phyloP scores from a whole-genome alignment of 2,888 invertebrate genomes.

The Dione vanillae region DNA sequence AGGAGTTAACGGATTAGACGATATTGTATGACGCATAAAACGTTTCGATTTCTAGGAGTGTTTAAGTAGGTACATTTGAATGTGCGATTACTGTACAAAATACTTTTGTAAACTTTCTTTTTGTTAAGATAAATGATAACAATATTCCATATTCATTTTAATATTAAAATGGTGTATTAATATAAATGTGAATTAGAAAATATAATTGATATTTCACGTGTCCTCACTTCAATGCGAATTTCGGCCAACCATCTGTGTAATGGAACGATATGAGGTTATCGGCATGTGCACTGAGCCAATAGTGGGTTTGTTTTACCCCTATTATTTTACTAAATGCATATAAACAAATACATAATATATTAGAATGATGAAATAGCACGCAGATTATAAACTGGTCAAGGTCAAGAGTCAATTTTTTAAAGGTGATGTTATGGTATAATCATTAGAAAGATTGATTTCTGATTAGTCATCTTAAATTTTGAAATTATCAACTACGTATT shows the following conservation, averaged over 20 bases:
- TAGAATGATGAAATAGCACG: not conserved
- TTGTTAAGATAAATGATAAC: too few relatives aligned
- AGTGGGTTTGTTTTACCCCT: conserved; percentile 50
- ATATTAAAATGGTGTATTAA: not conserved
- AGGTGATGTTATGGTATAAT: not conserved
- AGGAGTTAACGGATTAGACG: conserved; percentile 21
- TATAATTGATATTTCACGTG: conserved; percentile 18
- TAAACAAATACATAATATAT: not conserved
- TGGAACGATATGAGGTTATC: conserved; percentile 49
- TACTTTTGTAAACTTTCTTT: too few relatives aligned
- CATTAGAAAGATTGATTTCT: not conserved
- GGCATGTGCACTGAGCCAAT: conserved; percentile 49
- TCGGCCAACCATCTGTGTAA: conserved; percentile 49
- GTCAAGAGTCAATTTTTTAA: too few relatives aligned
- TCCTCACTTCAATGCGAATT: conserved; percentile 43
- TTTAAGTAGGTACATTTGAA: not conserved
- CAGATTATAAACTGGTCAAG: not conserved
- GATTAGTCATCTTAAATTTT: conserved; percentile 8
- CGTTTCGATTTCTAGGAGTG: not conserved
- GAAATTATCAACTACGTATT: conserved; percentile 11
- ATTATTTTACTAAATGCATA: conserved; percentile 41
- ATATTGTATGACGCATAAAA: conserved; percentile 7
- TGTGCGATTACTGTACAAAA: not conserved
- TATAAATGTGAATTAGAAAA: not conserved
- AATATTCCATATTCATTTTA: too few relatives aligned